These are phyloP conservation scores for Helostoma temminkii DNA, from an alignment of 2,797 vertebrate genomes.

Conservation along the genomic window DNA sequence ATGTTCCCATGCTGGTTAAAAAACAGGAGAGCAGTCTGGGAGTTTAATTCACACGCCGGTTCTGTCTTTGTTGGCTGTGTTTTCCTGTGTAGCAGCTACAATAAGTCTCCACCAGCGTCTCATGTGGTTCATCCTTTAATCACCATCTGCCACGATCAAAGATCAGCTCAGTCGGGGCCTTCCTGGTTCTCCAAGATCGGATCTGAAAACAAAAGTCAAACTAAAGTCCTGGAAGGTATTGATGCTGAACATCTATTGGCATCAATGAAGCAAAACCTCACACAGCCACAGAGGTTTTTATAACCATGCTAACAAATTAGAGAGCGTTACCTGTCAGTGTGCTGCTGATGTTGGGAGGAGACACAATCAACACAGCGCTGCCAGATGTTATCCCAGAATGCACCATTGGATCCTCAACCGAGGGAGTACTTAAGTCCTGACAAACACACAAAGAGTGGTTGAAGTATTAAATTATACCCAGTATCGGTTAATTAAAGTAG, in stretches of 20 bases:
- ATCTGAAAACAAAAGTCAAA: slow-evolving; percentile 82
- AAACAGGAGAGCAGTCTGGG: not conserved
- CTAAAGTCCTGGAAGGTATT: too few species aligned
- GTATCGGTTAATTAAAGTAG: too few species aligned
- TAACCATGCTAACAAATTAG: too few species aligned
- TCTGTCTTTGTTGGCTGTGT: not conserved
- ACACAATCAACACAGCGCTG: slow-evolving; percentile 91
- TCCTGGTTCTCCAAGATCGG: slow-evolving; percentile 97
- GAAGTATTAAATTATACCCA: too few species aligned
- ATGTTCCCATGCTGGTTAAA: not conserved
- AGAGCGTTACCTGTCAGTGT: slow-evolving; percentile 79
- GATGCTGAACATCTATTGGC: too few species aligned
- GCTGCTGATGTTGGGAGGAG: slow-evolving; percentile 91
- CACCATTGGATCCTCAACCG: slow-evolving; percentile 84
- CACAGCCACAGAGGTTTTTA: too few species aligned
- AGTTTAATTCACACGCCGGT: not conserved
- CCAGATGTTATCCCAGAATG: slow-evolving; percentile 85
- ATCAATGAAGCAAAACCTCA: too few species aligned
- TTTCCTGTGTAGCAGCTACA: slow-evolving; percentile 7
- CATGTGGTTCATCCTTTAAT: not conserved
- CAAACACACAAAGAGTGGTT: not conserved
- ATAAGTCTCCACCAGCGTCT: not conserved
- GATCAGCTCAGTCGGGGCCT: slow-evolving; percentile 85
- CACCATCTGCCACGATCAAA: not conserved
- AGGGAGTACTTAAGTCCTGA: slow-evolving; percentile 85